Base-by-base conservation (phyloP, 2,888 invertebrate genomes). In the Ornithoptera alexandrae region DNA sequence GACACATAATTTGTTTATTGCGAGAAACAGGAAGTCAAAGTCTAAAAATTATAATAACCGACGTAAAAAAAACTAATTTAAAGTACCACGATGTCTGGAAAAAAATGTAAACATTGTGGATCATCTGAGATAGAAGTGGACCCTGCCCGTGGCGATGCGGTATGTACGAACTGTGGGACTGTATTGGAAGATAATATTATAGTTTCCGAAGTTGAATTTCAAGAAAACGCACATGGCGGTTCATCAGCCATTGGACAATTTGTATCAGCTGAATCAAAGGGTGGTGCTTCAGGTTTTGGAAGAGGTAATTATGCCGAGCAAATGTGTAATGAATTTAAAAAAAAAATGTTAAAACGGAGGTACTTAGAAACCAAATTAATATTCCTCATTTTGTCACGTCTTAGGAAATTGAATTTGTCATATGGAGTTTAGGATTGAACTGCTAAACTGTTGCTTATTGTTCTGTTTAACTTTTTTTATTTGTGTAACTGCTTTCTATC, bases 161-260 rank as follows among this genome's bases (percentile, higher is more conserved):
- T 99, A 1, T 99, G 99, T 86, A 98, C 97, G 39, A 96, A 95
- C 82, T 99, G 99, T 90, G 99, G 99, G 39, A 96, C 97, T 10
- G 99, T 99, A 1, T 91, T 99, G 20, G 99, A 99, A 85, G 98
- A 99, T 82, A 98, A 97, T 79, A 96, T 98, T 68, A 99, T 99
- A 81, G 98, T 99, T 36, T 97, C 98, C 2, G 99, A 99, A 86
- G 96, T 99, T 58, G 97, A 98, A 86, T 99, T 99, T 83, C 97
- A 98, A 86, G 99, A 99, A 85, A 96, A 96, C 82, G 95, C 97
- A 12, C 96, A 96, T 82, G 99, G 99, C 39, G 97, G 96, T 15
- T 94, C 96, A 64, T 96, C 96, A 71, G 97, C 98, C 20, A 95
- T 98, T 74, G 99, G 99, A 42, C 98, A 98, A 84, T 98, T 98